Percentiles rank a stretch among this genome's conserved stretches.
Evolutionary conservation across 2,797 vertebrate genomes (phyloP).

Genomic region (Thripadectes ignobilis): DNA sequence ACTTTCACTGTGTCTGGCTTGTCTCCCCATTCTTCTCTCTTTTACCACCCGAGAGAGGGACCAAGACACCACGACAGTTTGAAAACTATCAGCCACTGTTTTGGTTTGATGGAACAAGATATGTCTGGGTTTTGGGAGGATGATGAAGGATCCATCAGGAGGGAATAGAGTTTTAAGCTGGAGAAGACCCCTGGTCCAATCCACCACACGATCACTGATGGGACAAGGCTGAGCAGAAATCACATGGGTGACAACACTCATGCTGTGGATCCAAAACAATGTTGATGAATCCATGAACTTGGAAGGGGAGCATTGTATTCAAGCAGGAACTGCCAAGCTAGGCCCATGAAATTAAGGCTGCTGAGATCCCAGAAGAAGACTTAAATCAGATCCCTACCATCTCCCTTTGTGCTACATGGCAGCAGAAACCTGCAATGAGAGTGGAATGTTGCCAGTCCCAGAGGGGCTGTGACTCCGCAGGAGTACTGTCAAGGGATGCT

Average conservation of each 20-base stretch:
- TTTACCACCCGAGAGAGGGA: background rate
- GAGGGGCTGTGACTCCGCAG: background rate
- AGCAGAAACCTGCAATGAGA: background rate
- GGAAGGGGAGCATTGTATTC: background rate
- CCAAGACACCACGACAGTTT: background rate
- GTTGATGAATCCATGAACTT: accelerated
- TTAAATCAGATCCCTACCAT: background rate
- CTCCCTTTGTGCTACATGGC: background rate
- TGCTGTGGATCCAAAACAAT: background rate
- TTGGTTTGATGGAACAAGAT: background rate
- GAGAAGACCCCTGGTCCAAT: background rate
- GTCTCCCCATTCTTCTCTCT: background rate
- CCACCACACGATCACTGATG: accelerated
- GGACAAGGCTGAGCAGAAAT: background rate
- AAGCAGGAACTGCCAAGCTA: background rate
- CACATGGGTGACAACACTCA: accelerated
- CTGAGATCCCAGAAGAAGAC: background rate
- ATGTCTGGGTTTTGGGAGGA: background rate
- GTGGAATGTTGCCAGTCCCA: accelerated
- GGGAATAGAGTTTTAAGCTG: background rate
- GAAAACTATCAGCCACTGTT: background rate
- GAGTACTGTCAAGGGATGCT: background rate
- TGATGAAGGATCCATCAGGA: background rate
- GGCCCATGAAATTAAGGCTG: background rate
- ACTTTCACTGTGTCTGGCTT: background rate